These are phyloP conservation scores for Chrysodeixis includens DNA, from an alignment of 2,888 invertebrate species.

Conservation along the genomic window DNA sequence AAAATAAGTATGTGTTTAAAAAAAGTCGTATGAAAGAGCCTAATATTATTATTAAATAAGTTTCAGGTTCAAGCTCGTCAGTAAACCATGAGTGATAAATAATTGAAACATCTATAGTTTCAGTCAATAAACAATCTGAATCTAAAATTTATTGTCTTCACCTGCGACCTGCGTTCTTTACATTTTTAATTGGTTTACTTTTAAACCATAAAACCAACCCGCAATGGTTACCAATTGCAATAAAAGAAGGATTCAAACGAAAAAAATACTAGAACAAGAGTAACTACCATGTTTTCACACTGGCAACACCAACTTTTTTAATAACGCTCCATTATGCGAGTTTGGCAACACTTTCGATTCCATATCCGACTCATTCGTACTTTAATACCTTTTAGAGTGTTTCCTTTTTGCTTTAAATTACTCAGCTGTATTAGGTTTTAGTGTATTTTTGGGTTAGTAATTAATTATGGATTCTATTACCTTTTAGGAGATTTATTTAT, in stretches of 20 bases:
- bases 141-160: too few species aligned
- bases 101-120: too few species aligned
- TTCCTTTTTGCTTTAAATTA: constrained; percentile 29
- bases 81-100: too few species aligned
- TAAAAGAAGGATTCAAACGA: constrained; percentile 44
- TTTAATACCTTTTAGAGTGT: constrained; percentile 57
- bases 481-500: not conserved
- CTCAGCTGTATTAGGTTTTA: constrained; percentile 14
- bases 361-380: constrained; percentile 39
- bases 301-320: constrained; percentile 56
- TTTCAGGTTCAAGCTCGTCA: too few species aligned
- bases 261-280: constrained; percentile 45
- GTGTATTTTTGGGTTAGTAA: not conserved
- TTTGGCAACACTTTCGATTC: constrained; percentile 55
- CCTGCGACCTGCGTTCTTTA: not conserved
- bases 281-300: constrained; percentile 51
- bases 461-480: not conserved
- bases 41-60: too few species aligned
- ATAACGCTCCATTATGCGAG: constrained; percentile 57
- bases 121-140: too few species aligned
- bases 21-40: too few species aligned
- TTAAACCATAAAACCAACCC: constrained; percentile 34
- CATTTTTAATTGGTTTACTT: constrained; percentile 36
- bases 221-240: constrained; percentile 51
- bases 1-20: too few species aligned